Evolutionary conservation across 2,888 invertebrate genomes (phyloP).

Genomic region (Lepidocyrtoides sp.): DNA sequence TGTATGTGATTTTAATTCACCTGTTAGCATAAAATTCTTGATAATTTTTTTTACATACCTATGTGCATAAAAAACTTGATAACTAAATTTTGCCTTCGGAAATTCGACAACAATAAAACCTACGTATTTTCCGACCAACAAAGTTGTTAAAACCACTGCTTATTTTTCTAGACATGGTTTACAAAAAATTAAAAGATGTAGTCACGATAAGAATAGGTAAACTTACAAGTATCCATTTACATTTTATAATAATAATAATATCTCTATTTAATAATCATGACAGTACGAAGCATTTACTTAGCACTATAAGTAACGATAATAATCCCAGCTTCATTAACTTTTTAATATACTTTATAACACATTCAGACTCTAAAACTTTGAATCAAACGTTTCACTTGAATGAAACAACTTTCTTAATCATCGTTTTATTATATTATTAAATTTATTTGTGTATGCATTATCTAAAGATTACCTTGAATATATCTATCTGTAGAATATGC

Average conservation of each 20-base stretch:
- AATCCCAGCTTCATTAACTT: conserved; percentile 53
- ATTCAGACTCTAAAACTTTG: conserved; percentile 70
- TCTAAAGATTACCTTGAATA: not conserved
- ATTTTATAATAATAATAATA: no score
- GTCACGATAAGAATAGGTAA: not conserved
- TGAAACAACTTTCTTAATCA: conserved; percentile 44
- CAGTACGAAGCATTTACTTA: not conserved
- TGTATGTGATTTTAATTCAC: no score
- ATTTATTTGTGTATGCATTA: conserved; percentile 18
- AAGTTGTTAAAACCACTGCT: no score
- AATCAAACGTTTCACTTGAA: conserved; percentile 43
- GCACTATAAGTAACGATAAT: not conserved
- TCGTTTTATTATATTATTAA: not conserved
- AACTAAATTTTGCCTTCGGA: not conserved
- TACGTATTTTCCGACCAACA: no score
- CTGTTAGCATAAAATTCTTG: no score
- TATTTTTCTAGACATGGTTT: not conserved
- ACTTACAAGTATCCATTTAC: not conserved
- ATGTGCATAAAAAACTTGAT: no score
- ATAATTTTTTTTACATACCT: not conserved
- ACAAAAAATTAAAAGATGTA: conserved; percentile 18
- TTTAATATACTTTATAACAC: conserved; percentile 22
- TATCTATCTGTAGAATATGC: not conserved
- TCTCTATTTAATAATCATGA: not conserved
- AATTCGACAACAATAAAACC: not conserved